Percentiles rank a stretch among this genome's conserved stretches.
phyloP scores from a whole-genome alignment of 2,113 vertebrate species.

The Cromileptes altivelis region DNA sequence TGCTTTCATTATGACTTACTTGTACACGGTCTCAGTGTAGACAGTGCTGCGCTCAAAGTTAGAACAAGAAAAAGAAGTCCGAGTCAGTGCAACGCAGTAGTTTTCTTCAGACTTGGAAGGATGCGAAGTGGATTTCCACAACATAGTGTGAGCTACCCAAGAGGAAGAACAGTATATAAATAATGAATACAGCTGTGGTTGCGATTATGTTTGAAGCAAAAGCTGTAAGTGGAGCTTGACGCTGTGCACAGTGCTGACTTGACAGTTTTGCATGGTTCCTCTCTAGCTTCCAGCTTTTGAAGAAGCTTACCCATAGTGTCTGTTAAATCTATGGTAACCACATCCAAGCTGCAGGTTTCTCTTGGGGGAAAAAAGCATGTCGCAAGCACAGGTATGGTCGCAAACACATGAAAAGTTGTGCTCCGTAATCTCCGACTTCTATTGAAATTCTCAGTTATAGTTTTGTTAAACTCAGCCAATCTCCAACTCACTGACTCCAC shows the following conservation, averaged over 20 bases:
- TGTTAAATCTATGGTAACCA: conserved; percentile 22
- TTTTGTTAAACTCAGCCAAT: not conserved
- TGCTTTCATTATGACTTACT: not conserved
- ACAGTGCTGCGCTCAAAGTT: not conserved
- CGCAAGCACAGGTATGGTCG: not conserved
- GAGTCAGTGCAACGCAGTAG: not conserved
- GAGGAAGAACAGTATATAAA: conserved; percentile 35
- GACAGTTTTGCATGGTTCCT: conserved; percentile 38
- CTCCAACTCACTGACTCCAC: not conserved
- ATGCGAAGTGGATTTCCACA: conserved; percentile 17
- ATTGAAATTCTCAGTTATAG: not conserved
- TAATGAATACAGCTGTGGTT: conserved; percentile 37
- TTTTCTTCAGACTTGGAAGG: conserved; percentile 3
- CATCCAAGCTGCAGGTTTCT: conserved; percentile 24
- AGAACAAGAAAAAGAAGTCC: not conserved
- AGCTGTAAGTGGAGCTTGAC: conserved; percentile 22
- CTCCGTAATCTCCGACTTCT: not conserved
- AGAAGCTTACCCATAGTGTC: conserved; percentile 26
- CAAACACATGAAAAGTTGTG: not conserved
- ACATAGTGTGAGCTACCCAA: conserved; percentile 1
- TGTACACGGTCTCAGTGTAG: no score
- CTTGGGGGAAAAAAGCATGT: not conserved
- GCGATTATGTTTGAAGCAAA: conserved; percentile 48
- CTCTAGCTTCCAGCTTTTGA: conserved; percentile 36
- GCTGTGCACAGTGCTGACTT: conserved; percentile 43